These are phyloP conservation scores for Dicentrarchus labrax DNA, from an alignment of 2,113 vertebrate genomes.

Conservation along the genomic window DNA sequence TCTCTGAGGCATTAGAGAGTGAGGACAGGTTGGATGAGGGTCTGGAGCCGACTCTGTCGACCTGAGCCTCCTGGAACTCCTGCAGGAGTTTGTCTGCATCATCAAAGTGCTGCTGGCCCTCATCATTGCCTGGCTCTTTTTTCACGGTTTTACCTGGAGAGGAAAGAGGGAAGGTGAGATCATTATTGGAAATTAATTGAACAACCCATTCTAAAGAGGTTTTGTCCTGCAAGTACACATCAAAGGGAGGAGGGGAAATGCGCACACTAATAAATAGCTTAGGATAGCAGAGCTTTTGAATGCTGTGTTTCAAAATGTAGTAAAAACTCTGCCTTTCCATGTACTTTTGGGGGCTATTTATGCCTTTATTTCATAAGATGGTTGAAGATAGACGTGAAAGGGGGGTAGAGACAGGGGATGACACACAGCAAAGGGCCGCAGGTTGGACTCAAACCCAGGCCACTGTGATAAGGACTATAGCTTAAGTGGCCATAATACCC, in stretches of 20 bases:
- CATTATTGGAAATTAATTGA: neutral
- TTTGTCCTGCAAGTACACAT: neutral
- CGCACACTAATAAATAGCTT: neutral
- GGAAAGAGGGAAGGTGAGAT: neutral
- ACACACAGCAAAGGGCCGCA: too few relatives aligned
- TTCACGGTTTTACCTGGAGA: constrained; percentile 90
- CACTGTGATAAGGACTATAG: too few relatives aligned
- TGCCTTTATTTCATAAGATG: too few relatives aligned
- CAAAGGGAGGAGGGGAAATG: too few relatives aligned
- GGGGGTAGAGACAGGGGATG: too few relatives aligned
- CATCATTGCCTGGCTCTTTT: constrained; percentile 94
- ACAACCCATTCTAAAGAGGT: neutral
- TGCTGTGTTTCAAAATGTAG: neutral
- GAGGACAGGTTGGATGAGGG: constrained; percentile 97
- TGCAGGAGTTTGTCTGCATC: constrained; percentile 94
- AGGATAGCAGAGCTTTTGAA: neutral
- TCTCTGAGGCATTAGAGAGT: constrained; percentile 94
- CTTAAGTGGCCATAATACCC: neutral
- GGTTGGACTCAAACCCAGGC: too few relatives aligned
- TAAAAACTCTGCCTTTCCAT: neutral
- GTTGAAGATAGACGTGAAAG: too few relatives aligned
- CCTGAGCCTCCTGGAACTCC: constrained; percentile 95
- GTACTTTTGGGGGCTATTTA: too few relatives aligned
- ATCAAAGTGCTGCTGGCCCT: constrained; percentile 91
- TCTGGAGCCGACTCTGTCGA: constrained; percentile 92